Percentiles rank a stretch among this genome's conserved stretches.
Evolutionary conservation across 2,113 vertebrate species (phyloP).

Genomic region (Oreochromis tanganicae): DNA sequence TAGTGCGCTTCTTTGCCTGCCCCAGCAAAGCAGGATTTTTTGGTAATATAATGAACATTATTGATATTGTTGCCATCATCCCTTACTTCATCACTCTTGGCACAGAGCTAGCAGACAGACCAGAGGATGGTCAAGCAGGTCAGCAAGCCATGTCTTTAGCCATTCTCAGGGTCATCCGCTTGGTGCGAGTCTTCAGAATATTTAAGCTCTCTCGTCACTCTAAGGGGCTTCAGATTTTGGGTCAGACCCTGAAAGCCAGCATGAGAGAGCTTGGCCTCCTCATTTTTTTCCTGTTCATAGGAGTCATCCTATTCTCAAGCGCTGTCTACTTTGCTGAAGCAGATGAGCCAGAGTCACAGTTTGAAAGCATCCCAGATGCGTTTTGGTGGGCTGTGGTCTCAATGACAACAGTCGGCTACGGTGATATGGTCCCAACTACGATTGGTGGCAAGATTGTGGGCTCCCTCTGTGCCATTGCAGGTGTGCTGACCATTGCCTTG

Average conservation of each 20-base stretch:
- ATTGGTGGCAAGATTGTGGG: constrained; percentile 98
- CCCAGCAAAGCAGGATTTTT: constrained; percentile 98
- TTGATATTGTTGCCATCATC: constrained; percentile 97
- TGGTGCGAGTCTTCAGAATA: constrained; percentile 95
- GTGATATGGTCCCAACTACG: constrained; percentile 97
- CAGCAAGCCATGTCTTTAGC: constrained; percentile 99
- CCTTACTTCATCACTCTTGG: constrained; percentile 98
- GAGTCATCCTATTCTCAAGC: constrained; percentile 98
- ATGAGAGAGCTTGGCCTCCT: constrained; percentile 93
- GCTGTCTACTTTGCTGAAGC: constrained; percentile 97
- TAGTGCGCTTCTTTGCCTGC: constrained; percentile 96
- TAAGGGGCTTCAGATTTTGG: constrained; percentile 95
- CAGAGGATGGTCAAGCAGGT: constrained; percentile 91
- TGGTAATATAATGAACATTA: constrained; percentile 99
- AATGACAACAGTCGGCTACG: constrained; percentile 98
- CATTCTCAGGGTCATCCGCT: constrained; percentile 93
- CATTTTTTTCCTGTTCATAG: constrained; percentile 99
- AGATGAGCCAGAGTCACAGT: constrained; percentile 92
- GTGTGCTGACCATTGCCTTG: constrained; percentile 96
- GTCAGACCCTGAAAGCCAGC: constrained; percentile 95
- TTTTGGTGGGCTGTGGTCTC: constrained; percentile 99
- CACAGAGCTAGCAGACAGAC: constrained; percentile 91
- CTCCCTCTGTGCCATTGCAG: constrained; percentile 95
- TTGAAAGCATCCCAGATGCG: constrained; percentile 95
- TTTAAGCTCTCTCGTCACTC: constrained; percentile 98